A percentile compares a stretch with the other conserved stretches of the same genome.
phyloP scores from a whole-genome alignment of 2,797 vertebrate genomes.

The Pipistrellus pygmaeus region DNA sequence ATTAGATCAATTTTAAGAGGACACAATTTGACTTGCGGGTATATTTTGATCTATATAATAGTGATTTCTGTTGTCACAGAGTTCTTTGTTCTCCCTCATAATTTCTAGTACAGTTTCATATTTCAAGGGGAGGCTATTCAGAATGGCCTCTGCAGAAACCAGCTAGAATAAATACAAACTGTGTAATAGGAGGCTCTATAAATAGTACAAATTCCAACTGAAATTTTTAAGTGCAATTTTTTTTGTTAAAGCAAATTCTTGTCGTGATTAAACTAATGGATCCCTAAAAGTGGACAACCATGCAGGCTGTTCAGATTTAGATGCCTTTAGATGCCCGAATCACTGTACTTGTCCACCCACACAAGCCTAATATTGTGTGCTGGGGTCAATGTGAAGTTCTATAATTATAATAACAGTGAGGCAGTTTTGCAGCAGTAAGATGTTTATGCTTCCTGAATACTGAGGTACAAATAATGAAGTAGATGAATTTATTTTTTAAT shows the following conservation, averaged over 20 bases:
- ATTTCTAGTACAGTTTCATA: slow-evolving; percentile 28
- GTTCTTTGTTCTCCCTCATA: slow-evolving; percentile 23
- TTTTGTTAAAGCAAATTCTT: slow-evolving; percentile 62
- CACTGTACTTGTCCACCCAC: background rate
- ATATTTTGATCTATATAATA: slow-evolving; percentile 41
- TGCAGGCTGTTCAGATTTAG: background rate
- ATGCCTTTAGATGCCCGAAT: background rate
- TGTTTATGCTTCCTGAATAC: slow-evolving; percentile 43
- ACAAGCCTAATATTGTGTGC: background rate
- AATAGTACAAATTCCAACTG: background rate
- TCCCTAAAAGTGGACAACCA: slow-evolving; percentile 7
- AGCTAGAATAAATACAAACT: slow-evolving; percentile 21
- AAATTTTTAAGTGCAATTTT: slow-evolving; percentile 31
- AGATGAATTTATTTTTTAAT: background rate
- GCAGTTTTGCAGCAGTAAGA: slow-evolving; percentile 21
- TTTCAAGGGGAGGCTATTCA: slow-evolving; percentile 9
- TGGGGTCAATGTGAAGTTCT: background rate
- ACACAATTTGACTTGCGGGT: slow-evolving; percentile 33
- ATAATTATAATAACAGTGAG: slow-evolving; percentile 1
- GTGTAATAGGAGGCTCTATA: background rate
- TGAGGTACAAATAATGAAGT: slow-evolving; percentile 30
- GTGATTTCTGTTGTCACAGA: slow-evolving; percentile 9
- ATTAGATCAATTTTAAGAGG: slow-evolving; percentile 40
- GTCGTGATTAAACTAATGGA: slow-evolving; percentile 1
- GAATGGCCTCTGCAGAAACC: slow-evolving; percentile 12